Evolutionary conservation across 2,888 invertebrate genomes (phyloP), one percentile per base, ranked within the genome.

Genomic region (Tenthredo amoena): DNA sequence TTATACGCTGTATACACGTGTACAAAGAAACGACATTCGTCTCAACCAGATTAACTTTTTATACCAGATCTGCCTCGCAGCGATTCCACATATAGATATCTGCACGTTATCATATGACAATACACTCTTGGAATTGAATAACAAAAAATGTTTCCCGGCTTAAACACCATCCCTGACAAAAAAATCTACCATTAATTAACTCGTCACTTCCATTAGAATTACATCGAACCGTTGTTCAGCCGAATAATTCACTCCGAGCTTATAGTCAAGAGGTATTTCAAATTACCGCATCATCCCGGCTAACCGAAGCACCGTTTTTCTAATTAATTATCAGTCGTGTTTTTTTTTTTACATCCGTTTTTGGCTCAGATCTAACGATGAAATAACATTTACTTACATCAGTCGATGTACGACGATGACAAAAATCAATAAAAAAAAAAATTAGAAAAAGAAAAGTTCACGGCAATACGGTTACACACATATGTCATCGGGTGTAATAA

Each of bases 11-110:
- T n/a, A n/a, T 40, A 26, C 82, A 6, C 65, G 5, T 65, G 6
- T 68, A 21, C 43, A 34, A 21, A 21, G 6, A n/a, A 83, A 65
- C 26, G 83, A 83, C 68, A 83, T 65, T 83, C 68, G 83, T 83
- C 83, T 40, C 40, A 62, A 47, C 21, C 79, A 83, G 85, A 85
- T 85, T 85, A 85, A 84, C 85, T 85, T 85, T 85, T 85, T 85
- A 4, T 15, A 47, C 1, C 37, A 37, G 18, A 31, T 7, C 34
- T n/a, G 71, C 71, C 37, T 37, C 18, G 34, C 37, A 55, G 26
- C 62, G 26, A 26, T 62, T 26, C 12, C 21, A 62, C 62, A 62
- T 26, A 62, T 9, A 26, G 26, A 62, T 26, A 26, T 62, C 21
- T 12, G 40, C 10, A 6, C 37, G 21, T 34, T 31, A 72, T 72